Conservation (phyloP, 2,113 vertebrate genomes). For the Sapajus apella region DNA sequence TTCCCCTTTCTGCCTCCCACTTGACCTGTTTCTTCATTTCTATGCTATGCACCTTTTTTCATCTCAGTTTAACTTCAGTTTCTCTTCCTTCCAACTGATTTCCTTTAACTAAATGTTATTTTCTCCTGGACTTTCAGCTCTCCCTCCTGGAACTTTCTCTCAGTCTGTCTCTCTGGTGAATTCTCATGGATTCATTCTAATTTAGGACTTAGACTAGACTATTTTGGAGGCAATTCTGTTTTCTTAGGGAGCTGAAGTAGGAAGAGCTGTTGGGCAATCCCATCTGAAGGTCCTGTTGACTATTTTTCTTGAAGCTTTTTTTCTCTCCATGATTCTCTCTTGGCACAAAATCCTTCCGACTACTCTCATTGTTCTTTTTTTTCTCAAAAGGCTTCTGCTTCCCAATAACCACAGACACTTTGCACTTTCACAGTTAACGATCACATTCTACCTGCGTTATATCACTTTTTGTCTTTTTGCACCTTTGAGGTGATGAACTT, state of each 20-base stretch:
- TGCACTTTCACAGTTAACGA: no score
- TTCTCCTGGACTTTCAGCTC: not conserved
- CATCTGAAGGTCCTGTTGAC: not conserved
- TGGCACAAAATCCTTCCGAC: not conserved
- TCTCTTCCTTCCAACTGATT: not conserved
- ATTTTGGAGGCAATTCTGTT: not conserved
- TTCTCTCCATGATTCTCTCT: not conserved
- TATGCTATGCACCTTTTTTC: accelerated
- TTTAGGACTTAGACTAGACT: not conserved
- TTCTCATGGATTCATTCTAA: not conserved
- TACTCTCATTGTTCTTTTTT: not conserved
- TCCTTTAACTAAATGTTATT: not conserved
- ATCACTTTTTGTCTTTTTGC: not conserved
- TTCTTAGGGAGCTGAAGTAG: not conserved
- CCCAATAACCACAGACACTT: not conserved
- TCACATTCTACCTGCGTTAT: not conserved
- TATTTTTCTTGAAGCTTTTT: not conserved
- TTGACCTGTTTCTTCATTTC: not conserved
- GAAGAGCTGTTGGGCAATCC: not conserved
- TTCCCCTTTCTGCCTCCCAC: not conserved
- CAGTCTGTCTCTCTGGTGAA: not conserved
- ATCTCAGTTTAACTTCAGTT: not conserved
- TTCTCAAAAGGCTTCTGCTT: not conserved
- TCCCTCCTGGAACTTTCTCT: not conserved
- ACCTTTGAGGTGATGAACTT: not conserved